Evolutionary conservation across 1,140 invertebrate species (phyloP), one percentile per base, ranked within the genome.

Genomic region (Lasaia peninsularis): DNA sequence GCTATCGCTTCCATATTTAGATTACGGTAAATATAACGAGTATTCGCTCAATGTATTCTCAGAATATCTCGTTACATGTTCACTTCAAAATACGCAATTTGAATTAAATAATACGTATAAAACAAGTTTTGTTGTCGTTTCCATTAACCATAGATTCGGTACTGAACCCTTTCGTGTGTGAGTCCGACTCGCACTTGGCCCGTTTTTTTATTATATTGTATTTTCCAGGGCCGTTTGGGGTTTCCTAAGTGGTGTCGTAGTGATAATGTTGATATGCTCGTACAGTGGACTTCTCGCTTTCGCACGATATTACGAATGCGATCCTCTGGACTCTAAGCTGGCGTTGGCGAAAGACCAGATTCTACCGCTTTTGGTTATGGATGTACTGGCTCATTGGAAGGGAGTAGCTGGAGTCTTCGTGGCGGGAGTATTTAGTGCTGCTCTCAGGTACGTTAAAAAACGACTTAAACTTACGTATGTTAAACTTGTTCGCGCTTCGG

Each of bases 301-400:
- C 76, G 96, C 96, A 1, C 94, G 93, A 60, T 98, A 96, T 77
- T 87, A 93, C 58, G 91, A 93, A 56, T 98, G 96, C 76, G 96
- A 98, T 90, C 96, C 96, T 2, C 73, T 97, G 32, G 92, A 92
- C 40, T 91, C 89, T 14, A 76, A 93, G 86, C 76, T 94, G 28
- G 93, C 92, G 0, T 70, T 88, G 49, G 91, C 93, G 32, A 93
- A 93, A 62, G 93, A 94, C 69, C 93, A 94, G 57, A 67, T 94
- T 10, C 70, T 94, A 11, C 93, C 93, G 0, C 74, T 94, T 14
- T 89, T 95, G 18, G 94, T 95, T 1, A 95, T 95, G 94, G 93
- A 95, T 64, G 89, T 94, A 20, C 65, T 95, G 7, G 89, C 93
- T 2, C 86, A 92, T 37, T 86, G 92, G 68, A 92, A 92, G 1